Base-by-base conservation (phyloP, 92 coral and sea anemone species). In the Phenganax marumi region DNA sequence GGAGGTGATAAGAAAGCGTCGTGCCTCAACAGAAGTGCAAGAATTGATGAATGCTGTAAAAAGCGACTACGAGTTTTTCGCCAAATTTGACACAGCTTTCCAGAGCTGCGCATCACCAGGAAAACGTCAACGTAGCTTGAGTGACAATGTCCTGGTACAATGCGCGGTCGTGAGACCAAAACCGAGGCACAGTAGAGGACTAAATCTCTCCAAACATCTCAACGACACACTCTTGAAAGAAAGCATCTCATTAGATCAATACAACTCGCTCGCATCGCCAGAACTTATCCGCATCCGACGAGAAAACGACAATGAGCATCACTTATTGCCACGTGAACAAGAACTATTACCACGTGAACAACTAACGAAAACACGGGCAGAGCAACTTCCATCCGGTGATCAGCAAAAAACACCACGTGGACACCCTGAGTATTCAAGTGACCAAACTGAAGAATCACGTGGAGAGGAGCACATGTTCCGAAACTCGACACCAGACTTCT, bases 51-150 rank as follows among this genome's bases (percentile, higher is more conserved):
- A 65, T 48, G 72, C 83, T 1, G 83, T 78, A 8, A 61, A 24
- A 43, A 78, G 58, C 55, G 83, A 78, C 8, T 78, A 78, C 24
- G 73, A 61, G 25, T 63, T 60, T 62, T 78, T 78, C 73, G 58
- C 83, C 0, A 63, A 18, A 18, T 78, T 78, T 12, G 83, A 78
- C 8, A 7, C 58, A 12, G 52, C 54, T 12, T 60, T 50, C 9
- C 71, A 49, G 12, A 23, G 16, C 10, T 23, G 55, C 3, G 18
- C 50, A 13, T 17, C 56, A 0, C 14, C 73, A 39, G 53, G 52
- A 61, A 78, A 78, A 48, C 83, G 83, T 8, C 73, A 61, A 78
- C 39, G 83, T 10, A 63, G 83, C 46, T 21, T 63, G 12, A 78
- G 71, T 62, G 83, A 78, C 57, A 50, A 72, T 70, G 52, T 19